Evolutionary conservation across 2,888 invertebrate species (phyloP).

Genomic region (Polyploca ridens): DNA sequence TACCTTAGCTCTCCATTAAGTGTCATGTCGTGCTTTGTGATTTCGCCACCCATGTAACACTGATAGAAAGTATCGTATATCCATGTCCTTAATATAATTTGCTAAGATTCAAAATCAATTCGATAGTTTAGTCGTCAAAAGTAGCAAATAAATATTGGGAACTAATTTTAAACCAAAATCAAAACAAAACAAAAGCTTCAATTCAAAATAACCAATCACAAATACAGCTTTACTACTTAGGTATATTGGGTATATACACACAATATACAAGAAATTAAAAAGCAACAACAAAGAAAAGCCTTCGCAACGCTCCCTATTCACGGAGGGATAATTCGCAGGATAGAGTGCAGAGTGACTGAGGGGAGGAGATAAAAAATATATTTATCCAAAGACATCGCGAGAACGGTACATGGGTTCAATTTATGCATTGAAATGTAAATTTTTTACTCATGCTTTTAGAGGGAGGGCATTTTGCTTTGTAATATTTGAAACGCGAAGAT

Average conservation of each 20-base stretch:
- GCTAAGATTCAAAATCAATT: too few relatives aligned
- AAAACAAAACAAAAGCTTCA: too few relatives aligned
- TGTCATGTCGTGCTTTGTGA: too few relatives aligned
- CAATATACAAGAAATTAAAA: conserved; percentile 41
- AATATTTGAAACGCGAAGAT: conserved; percentile 26
- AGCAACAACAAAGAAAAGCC: conserved; percentile 52
- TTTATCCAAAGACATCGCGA: conserved; percentile 55
- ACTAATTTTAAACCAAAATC: too few relatives aligned
- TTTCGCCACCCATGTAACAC: too few relatives aligned
- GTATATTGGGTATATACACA: not conserved
- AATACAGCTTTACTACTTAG: not conserved
- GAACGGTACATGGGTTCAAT: conserved; percentile 66
- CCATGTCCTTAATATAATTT: too few relatives aligned
- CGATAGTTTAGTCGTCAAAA: too few relatives aligned
- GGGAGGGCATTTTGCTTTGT: conserved; percentile 30
- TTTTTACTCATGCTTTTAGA: conserved; percentile 34
- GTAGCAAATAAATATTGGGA: too few relatives aligned
- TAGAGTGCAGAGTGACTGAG: conserved; percentile 72
- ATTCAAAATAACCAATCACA: not conserved
- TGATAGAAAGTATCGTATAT: too few relatives aligned
- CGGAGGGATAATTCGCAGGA: conserved; percentile 73
- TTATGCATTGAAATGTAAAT: conserved; percentile 83
- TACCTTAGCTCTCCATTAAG: too few relatives aligned
- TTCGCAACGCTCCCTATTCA: conserved; percentile 50
- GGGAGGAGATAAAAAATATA: conserved; percentile 73